phyloP scores from a whole-genome alignment of 2,113 vertebrate species.

The Poecilia latipinna region DNA sequence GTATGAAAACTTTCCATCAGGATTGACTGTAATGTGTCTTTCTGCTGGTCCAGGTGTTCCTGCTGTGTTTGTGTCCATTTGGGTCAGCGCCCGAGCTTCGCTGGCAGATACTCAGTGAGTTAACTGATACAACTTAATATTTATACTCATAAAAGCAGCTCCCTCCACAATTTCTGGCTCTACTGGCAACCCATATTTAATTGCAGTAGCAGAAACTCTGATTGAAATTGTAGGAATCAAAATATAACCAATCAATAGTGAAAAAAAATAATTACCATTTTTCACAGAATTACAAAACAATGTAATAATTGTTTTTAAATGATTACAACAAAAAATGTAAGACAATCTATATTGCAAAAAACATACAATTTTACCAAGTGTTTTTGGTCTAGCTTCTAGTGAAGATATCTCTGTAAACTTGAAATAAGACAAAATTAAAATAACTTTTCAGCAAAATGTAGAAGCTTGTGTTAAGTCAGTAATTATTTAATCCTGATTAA shows the following conservation, averaged over 20 bases:
- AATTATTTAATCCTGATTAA: too few relatives aligned
- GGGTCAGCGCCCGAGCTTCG: conserved; percentile 83
- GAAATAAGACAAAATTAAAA: too few relatives aligned
- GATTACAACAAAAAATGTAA: background rate
- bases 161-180: background rate
- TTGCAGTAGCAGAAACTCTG: background rate
- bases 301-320: too few relatives aligned
- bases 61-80: conserved; percentile 86
- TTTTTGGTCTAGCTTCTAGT: too few relatives aligned
- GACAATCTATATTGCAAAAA: too few relatives aligned
- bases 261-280: background rate
- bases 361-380: too few relatives aligned
- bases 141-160: background rate
- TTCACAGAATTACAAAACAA: background rate
- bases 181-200: background rate
- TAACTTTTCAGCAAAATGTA: too few relatives aligned
- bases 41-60: conserved; percentile 78
- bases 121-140: background rate
- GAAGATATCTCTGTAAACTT: too few relatives aligned
- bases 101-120: conserved; percentile 87
- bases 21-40: background rate
- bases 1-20: too few relatives aligned
- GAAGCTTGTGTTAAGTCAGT: too few relatives aligned
- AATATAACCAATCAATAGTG: too few relatives aligned
- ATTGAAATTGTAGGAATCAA: background rate